phyloP scores from a whole-genome alignment of 2,797 vertebrate genomes.

The Heliangelus exortis region DNA sequence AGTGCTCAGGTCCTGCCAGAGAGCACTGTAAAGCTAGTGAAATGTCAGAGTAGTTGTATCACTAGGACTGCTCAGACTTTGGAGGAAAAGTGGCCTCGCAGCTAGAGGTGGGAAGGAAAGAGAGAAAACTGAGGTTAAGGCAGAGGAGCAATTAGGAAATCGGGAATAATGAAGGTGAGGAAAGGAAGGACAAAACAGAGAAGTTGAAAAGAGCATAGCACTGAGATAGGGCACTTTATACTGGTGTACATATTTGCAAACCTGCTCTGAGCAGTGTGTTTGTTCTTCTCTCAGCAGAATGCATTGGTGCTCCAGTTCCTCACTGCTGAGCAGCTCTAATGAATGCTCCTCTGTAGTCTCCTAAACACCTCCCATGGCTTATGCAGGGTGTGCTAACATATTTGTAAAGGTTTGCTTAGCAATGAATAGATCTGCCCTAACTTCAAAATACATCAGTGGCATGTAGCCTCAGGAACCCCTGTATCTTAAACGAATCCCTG shows the following conservation, averaged over 20 bases:
- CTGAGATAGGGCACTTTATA: background rate
- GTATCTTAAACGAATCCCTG: slow-evolving; percentile 11
- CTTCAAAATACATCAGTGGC: slow-evolving; percentile 36
- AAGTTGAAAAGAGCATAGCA: background rate
- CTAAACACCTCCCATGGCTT: slow-evolving; percentile 23
- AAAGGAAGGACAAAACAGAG: background rate
- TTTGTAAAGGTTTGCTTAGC: background rate
- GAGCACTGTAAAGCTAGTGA: background rate
- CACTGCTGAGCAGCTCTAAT: background rate
- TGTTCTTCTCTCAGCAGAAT: slow-evolving; percentile 26
- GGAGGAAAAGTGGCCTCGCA: background rate
- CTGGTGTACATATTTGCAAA: background rate
- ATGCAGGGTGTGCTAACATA: background rate
- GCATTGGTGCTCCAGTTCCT: background rate
- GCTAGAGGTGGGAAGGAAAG: background rate
- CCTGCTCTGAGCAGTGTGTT: background rate
- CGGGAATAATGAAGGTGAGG: background rate
- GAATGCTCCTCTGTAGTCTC: background rate
- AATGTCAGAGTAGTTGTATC: background rate
- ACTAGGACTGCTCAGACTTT: background rate
- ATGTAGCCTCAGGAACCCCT: slow-evolving; percentile 27
- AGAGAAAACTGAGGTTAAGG: background rate
- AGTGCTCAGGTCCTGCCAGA: background rate
- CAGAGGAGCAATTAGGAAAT: background rate
- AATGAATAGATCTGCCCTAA: background rate